Percentiles rank a stretch among this genome's conserved stretches.
phyloP scores from a whole-genome alignment of 2,888 invertebrate genomes.

The Isoperla grammatica region DNA sequence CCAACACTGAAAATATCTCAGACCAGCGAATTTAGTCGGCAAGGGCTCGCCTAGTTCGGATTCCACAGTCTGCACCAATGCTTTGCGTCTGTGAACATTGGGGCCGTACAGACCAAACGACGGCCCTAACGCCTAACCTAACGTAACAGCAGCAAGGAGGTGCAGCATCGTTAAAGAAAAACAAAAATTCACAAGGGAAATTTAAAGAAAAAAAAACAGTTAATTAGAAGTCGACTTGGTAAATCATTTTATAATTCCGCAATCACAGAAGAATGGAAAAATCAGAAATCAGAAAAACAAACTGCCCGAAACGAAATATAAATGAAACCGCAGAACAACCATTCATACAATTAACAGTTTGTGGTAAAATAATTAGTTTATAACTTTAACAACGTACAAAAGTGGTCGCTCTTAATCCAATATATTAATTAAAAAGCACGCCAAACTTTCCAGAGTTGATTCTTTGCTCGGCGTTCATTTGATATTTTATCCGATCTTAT shows the following conservation, averaged over 20 bases:
- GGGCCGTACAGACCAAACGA: background rate
- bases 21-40: constrained; percentile 14
- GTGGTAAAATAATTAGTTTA: constrained; percentile 15
- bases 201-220: too few species aligned
- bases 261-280: constrained; percentile 4
- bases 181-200: too few species aligned
- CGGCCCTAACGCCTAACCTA: background rate
- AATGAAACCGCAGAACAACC: background rate
- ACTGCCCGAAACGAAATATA: constrained; percentile 6
- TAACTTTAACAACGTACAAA: constrained; percentile 15
- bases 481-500: constrained; percentile 11
- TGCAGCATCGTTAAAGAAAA: background rate
- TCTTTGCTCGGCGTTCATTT: constrained; percentile 15
- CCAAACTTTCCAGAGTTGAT: constrained; percentile 10
- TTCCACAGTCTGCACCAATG: constrained; percentile 7
- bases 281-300: background rate
- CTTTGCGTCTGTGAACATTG: constrained; percentile 9
- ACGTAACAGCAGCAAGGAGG: background rate
- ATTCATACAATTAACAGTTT: constrained; percentile 11
- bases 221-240: constrained; percentile 8
- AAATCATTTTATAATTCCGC: background rate
- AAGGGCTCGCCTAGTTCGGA: constrained; percentile 14
- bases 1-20: constrained; percentile 27
- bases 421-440: constrained; percentile 18
- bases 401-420: constrained; percentile 17